Evolutionary conservation across 2,888 invertebrate genomes (phyloP).

Genomic region (Drosophila lutescens): DNA sequence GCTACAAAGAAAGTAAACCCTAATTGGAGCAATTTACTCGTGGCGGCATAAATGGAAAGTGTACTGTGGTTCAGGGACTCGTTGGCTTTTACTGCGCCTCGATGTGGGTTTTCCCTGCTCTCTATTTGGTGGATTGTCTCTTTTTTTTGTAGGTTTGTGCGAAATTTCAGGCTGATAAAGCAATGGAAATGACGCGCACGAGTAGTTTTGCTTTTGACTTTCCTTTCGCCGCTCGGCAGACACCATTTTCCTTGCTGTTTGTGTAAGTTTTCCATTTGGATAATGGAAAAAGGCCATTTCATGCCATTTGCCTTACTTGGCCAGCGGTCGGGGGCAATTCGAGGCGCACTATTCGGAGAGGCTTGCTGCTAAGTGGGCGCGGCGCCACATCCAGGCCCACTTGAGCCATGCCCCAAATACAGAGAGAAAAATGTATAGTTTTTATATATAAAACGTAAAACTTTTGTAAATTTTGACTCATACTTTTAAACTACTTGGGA

Average conservation of each 20-base stretch:
- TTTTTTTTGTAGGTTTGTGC: constrained; percentile 46
- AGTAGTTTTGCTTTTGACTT: constrained; percentile 73
- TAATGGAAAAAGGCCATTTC: constrained; percentile 84
- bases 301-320: constrained; percentile 72
- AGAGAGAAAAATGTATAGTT: neutral
- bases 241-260: constrained; percentile 70
- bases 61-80: constrained; percentile 18
- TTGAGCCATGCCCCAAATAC: constrained; percentile 33
- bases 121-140: constrained; percentile 1
- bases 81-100: constrained; percentile 64
- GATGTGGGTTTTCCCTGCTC: constrained; percentile 45
- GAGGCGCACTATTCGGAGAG: constrained; percentile 68
- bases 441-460: neutral
- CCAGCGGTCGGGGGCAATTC: constrained; percentile 66
- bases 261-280: constrained; percentile 83
- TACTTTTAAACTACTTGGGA: no score
- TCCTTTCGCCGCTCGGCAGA: constrained; percentile 53
- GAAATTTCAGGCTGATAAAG: constrained; percentile 80
- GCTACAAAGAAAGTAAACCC: constrained; percentile 14
- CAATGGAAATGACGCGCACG: constrained; percentile 78
- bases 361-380: constrained; percentile 59
- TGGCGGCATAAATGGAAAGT: constrained; percentile 22
- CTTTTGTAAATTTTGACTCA: no score
- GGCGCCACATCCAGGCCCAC: constrained; percentile 62
- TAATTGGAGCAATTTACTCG: constrained; percentile 43